phyloP scores from a whole-genome alignment of 2,797 vertebrate species.

The Caiman crocodilus region DNA sequence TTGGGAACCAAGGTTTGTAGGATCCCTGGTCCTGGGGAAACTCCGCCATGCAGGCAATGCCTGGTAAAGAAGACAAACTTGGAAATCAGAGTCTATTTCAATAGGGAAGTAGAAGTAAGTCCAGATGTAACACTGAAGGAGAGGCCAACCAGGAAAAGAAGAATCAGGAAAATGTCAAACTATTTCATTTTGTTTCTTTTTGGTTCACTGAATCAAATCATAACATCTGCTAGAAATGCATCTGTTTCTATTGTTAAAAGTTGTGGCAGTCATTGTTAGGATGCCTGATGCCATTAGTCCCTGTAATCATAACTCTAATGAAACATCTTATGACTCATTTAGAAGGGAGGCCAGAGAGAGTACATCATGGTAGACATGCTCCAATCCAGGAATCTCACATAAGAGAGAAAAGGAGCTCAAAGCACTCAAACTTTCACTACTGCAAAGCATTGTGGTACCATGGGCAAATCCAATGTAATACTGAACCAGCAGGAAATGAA shows the following conservation, averaged over 20 bases:
- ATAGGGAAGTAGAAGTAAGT: not conserved
- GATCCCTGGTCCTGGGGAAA: not conserved
- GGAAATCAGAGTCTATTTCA: not conserved
- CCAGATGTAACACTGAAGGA: too few species aligned
- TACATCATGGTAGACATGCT: not conserved
- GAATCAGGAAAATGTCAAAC: not conserved
- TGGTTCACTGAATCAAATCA: too few species aligned
- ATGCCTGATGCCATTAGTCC: not conserved
- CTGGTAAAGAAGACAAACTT: accelerated
- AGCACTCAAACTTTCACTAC: not conserved
- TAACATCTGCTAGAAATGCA: not conserved
- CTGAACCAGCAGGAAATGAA: not conserved
- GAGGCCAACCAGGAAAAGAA: too few species aligned
- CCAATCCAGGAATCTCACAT: not conserved
- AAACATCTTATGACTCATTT: not conserved
- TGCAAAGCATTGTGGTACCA: not conserved
- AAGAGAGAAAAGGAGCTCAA: not conserved
- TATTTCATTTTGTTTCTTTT: not conserved
- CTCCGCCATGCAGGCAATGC: not conserved
- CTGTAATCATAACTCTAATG: constrained; percentile 15
- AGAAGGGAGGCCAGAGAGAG: too few species aligned
- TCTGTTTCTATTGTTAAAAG: not conserved
- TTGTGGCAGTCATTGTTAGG: not conserved
- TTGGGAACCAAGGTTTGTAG: too few species aligned
- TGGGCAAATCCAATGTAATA: not conserved